Percentiles rank a stretch among this genome's conserved stretches.
Conservation (phyloP, 1,140 invertebrate species). For the Maconellicoccus hirsutus region DNA sequence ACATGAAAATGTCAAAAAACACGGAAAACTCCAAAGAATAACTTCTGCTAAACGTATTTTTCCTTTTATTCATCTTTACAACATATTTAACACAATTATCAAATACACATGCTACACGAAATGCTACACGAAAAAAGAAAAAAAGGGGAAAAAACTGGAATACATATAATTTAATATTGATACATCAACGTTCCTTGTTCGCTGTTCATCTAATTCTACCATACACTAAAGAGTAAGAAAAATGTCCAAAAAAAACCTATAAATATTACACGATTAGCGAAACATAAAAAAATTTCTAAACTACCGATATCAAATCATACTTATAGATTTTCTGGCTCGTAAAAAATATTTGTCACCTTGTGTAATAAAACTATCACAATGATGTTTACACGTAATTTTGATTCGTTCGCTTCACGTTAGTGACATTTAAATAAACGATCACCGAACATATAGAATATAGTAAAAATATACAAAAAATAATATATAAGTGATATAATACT, state of each 20-base stretch:
- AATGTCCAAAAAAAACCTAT: no score
- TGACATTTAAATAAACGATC: conserved; percentile 4
- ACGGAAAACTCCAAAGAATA: no score
- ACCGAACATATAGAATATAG: background rate
- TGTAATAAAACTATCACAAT: background rate
- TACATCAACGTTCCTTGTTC: background rate
- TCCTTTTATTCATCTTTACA: background rate
- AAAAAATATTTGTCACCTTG: background rate
- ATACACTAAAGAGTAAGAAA: no score
- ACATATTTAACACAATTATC: background rate
- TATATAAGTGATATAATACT: background rate
- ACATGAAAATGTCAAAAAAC: no score
- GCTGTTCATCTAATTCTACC: background rate
- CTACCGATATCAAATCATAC: background rate
- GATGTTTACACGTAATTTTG: conserved; percentile 2
- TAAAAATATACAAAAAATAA: background rate
- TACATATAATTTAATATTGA: background rate
- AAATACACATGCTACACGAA: conserved; percentile 1
- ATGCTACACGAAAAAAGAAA: background rate
- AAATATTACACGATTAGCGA: background rate
- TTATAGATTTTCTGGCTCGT: background rate
- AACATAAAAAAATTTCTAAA: background rate
- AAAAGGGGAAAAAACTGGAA: background rate
- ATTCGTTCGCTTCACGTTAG: background rate
- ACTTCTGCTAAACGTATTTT: background rate